Conservation (phyloP, 2,797 vertebrate genomes). For the Glyptemys insculpta region DNA sequence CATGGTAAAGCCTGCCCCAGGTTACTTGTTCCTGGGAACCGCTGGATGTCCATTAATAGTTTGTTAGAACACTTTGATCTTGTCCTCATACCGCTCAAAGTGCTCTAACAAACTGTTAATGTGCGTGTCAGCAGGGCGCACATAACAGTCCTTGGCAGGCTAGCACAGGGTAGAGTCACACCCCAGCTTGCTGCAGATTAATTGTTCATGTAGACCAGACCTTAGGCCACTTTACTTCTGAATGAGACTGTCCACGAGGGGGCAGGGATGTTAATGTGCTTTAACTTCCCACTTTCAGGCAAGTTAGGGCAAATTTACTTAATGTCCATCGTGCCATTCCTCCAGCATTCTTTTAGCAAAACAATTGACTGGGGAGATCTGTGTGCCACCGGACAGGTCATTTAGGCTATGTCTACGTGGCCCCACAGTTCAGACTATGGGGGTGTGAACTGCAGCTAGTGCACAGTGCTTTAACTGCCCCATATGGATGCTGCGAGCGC, state of each 20-base stretch:
- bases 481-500: no score
- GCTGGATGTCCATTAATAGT: no score
- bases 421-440: no score
- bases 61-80: background rate
- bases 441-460: no score
- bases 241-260: background rate
- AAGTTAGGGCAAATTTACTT: no score
- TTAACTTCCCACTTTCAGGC: background rate
- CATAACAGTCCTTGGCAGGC: background rate
- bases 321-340: background rate
- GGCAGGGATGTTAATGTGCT: background rate
- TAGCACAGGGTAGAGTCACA: background rate
- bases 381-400: no score
- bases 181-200: background rate
- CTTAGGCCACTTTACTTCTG: background rate
- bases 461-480: no score
- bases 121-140: background rate
- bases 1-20: background rate
- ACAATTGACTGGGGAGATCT: no score
- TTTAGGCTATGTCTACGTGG: no score
- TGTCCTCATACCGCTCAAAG: background rate
- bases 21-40: background rate
- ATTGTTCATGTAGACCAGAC: background rate
- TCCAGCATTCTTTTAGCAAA: rapidly evolving
- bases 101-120: background rate